Evolutionary conservation across 2,888 invertebrate genomes (phyloP), one percentile per base, ranked within the genome.

Genomic region (Andricus curvator): DNA sequence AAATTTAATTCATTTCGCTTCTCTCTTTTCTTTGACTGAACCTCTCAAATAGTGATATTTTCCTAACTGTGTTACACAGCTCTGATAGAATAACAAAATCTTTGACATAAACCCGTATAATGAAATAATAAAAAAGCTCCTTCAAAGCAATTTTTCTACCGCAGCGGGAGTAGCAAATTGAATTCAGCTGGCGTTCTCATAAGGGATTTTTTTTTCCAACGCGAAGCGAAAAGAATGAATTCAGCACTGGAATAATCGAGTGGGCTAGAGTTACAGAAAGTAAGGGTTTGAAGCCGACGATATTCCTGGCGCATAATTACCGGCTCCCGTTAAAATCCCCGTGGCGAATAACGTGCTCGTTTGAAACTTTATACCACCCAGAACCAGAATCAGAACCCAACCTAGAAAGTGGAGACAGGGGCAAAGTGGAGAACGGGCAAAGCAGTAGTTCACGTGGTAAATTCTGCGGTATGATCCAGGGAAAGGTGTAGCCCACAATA

Each of bases 261-360:
- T 70, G 70, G 70, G 70, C 48, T 70, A 70, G 51, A 70, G 70
- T 70, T 70, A 70, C 70, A 70, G 29, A 70, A 70, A 70, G 70
- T 70, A 70, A 70, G 48, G 70, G 48, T 70, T 51, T 51, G 51
- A 70, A 51, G 20, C 25, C 25, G 20, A 29, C 48, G 48, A 70
- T 70, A 70, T 70, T 70, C 48, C 68, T 41, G 48, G 29, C 6
- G 70, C 51, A 70, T 70, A 70, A 70, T 70, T 70, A 70, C 70
- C 48, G 70, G 70, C 70, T 70, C 70, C 70, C 25, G 70, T 51
- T 70, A 70, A 70, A 70, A 70, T 70, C 29, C 29, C 51, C 51
- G 48, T 70, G 51, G 70, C 70, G 70, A 70, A 70, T 70, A 70
- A 70, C 70, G 70, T 29, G 68, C 48, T 70, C 48, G 70, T 70